Evolutionary conservation across 2,113 vertebrate species (phyloP).

Genomic region (Crotalus viridis): DNA sequence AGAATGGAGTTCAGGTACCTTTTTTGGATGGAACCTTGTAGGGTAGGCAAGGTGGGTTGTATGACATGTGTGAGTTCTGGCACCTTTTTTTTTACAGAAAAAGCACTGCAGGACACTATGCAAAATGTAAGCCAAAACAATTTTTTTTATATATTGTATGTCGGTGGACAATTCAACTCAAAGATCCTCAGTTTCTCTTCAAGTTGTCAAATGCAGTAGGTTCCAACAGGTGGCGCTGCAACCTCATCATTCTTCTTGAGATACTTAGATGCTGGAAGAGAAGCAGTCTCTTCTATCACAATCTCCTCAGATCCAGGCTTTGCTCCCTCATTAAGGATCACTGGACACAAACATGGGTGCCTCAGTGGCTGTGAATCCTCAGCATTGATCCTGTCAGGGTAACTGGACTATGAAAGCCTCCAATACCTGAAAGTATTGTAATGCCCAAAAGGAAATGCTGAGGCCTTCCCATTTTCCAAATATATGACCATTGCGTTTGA

Average conservation of each 20-base stretch:
- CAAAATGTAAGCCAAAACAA: neutral
- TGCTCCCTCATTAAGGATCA: neutral
- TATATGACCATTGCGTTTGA: neutral
- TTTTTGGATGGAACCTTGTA: no score
- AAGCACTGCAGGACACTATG: neutral
- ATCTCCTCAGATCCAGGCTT: neutral
- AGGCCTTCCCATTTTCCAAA: neutral
- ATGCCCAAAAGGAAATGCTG: neutral
- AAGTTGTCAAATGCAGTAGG: neutral
- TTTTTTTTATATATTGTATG: neutral
- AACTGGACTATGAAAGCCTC: neutral
- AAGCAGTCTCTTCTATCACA: neutral
- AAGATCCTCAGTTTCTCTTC: neutral
- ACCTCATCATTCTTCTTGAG: constrained; percentile 28
- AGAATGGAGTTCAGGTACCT: no score
- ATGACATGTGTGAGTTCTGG: no score
- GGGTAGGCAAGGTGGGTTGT: no score
- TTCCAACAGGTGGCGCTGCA: constrained; percentile 61
- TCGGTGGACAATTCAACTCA: neutral
- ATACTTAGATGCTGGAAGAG: neutral
- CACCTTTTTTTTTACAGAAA: no score
- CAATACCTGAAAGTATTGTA: neutral
- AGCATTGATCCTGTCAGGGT: neutral
- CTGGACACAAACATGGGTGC: neutral
- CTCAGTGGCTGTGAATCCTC: neutral